phyloP scores from a whole-genome alignment of 2,113 vertebrate species.

The Diphyllodes magnificus region DNA sequence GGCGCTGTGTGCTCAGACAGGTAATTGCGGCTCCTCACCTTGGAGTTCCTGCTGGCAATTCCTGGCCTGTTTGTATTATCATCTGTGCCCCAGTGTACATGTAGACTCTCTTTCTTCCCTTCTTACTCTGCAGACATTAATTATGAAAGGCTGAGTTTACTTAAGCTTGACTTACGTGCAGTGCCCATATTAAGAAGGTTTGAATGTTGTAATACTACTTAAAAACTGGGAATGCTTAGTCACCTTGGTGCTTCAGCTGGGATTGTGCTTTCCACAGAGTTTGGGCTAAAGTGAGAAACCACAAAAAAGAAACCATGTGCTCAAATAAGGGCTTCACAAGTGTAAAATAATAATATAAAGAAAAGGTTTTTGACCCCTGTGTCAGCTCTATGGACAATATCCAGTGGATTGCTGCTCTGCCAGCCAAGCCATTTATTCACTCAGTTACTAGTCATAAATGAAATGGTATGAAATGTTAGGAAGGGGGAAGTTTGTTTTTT shows the following conservation, averaged over 20 bases:
- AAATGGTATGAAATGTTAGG: background rate
- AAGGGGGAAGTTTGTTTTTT: background rate
- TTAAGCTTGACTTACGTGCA: background rate
- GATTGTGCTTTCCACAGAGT: background rate
- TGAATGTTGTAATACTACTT: background rate
- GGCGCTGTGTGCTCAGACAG: background rate
- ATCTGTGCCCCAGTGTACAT: accelerated
- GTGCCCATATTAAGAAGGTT: background rate
- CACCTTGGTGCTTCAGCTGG: background rate
- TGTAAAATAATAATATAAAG: background rate
- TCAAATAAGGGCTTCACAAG: background rate
- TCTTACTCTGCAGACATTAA: background rate
- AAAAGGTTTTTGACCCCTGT: background rate
- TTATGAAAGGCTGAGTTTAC: background rate
- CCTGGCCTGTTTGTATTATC: background rate
- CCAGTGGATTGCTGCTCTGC: background rate
- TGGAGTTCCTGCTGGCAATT: background rate
- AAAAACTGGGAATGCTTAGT: conserved; percentile 15
- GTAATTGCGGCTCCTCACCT: accelerated
- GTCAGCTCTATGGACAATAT: background rate
- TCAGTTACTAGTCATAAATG: background rate
- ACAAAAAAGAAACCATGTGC: background rate
- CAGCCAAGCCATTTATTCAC: background rate
- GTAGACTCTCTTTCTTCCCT: background rate
- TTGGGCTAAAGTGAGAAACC: background rate